These are phyloP conservation scores for Bombus ignitus DNA, from an alignment of 1,140 invertebrate genomes.

Conservation along the genomic window DNA sequence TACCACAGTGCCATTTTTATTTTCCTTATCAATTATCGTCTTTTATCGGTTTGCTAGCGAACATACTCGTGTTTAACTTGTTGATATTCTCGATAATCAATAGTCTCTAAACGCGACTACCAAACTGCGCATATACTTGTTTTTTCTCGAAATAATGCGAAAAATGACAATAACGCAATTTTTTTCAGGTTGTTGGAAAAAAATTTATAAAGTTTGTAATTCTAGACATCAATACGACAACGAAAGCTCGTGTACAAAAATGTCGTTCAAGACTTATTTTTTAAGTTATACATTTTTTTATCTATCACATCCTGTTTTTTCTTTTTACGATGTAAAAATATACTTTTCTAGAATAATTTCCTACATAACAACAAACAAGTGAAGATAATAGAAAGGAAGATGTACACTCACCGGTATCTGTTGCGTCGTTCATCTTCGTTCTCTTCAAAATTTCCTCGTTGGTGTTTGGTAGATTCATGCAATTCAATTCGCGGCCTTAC, in stretches of 20 bases:
- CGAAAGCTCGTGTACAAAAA: no score
- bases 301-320: no score
- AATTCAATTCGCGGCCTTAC: neutral
- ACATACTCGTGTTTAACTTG: conserved; percentile 1
- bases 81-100: conserved; percentile 8
- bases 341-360: neutral
- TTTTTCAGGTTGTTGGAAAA: no score
- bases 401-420: conserved; percentile 44
- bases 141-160: neutral
- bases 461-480: neutral
- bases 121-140: neutral
- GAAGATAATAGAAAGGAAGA: neutral
- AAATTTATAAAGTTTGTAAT: no score
- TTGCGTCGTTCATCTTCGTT: neutral
- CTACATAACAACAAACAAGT: no score
- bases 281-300: no score
- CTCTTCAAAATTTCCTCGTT: neutral
- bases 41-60: neutral
- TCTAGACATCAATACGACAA: no score
- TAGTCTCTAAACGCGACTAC: neutral
- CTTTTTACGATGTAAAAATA: no score
- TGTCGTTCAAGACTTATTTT: no score
- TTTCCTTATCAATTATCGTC: conserved; percentile 17
- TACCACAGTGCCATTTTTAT: neutral
- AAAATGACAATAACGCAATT: neutral